A percentile compares a stretch with the other conserved stretches of the same genome.
phyloP scores from a whole-genome alignment of 2,888 invertebrate genomes.

The Caenorhabditis imperialis region DNA sequence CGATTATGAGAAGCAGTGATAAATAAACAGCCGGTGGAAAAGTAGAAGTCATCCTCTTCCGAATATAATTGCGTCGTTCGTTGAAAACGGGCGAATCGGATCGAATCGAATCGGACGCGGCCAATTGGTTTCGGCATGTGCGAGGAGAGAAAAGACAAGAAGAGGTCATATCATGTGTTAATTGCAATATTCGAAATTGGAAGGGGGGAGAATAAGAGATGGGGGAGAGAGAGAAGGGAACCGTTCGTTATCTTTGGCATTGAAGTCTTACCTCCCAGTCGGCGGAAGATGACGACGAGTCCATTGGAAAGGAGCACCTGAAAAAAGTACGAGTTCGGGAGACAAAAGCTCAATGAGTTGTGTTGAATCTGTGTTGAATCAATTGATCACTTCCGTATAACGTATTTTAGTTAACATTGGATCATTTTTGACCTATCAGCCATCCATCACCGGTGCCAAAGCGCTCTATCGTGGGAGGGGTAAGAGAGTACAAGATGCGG shows the following conservation, averaged over 20 bases:
- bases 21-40: slow-evolving; percentile 32
- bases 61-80: slow-evolving; percentile 22
- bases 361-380: background rate
- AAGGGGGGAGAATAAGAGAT: slow-evolving; percentile 7
- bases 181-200: slow-evolving; percentile 30
- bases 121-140: slow-evolving; percentile 26
- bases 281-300: slow-evolving; percentile 11
- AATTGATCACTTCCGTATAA: background rate
- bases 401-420: too few species aligned
- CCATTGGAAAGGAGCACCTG: slow-evolving; percentile 3
- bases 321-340: background rate
- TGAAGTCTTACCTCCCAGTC: slow-evolving; percentile 13
- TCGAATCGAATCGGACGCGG: slow-evolving; percentile 11
- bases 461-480: too few species aligned
- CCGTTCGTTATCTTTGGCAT: too few species aligned
- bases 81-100: slow-evolving; percentile 15
- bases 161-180: slow-evolving; percentile 52
- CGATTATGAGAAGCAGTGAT: slow-evolving; percentile 46
- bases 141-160: slow-evolving; percentile 15
- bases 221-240: too few species aligned
- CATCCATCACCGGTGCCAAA: too few species aligned
- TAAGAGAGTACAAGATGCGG: too few species aligned
- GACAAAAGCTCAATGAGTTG: too few species aligned
- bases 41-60: too few species aligned
- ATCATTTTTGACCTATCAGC: too few species aligned